phyloP scores from a whole-genome alignment of 2,797 vertebrate species.

The Sebastes diaconus region DNA sequence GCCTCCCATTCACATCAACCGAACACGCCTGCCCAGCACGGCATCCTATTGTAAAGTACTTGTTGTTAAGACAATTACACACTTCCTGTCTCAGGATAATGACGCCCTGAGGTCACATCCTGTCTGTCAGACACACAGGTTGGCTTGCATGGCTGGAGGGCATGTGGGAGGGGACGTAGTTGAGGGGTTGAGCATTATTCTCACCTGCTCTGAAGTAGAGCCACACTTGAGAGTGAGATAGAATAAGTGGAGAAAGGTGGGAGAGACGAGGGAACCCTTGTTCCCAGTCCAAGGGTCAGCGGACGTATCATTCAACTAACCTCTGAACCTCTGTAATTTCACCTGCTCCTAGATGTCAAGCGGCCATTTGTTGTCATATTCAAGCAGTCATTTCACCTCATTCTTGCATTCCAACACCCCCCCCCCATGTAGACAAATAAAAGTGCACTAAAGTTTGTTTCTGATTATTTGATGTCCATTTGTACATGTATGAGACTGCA shows the following conservation, averaged over 20 bases:
- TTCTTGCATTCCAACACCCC: constrained; percentile 29
- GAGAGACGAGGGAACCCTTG: constrained; percentile 13
- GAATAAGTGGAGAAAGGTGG: constrained; percentile 54
- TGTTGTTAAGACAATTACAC: constrained; percentile 68
- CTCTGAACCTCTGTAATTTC: constrained; percentile 62
- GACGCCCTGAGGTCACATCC: constrained; percentile 73
- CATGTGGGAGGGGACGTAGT: constrained; percentile 50
- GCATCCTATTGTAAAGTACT: constrained; percentile 62
- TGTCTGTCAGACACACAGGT: constrained; percentile 65
- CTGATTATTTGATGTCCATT: neutral
- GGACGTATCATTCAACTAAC: constrained; percentile 65
- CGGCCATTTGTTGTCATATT: constrained; percentile 44
- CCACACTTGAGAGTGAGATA: constrained; percentile 52
- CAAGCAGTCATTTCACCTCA: constrained; percentile 45
- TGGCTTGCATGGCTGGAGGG: constrained; percentile 51
- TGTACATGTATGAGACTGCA: neutral
- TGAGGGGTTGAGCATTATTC: constrained; percentile 40
- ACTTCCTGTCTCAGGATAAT: constrained; percentile 73
- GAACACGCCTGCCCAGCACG: neutral
- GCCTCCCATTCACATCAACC: neutral
- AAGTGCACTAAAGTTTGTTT: neutral
- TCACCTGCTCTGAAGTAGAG: constrained; percentile 60
- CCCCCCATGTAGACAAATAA: neutral
- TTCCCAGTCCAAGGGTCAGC: constrained; percentile 42
- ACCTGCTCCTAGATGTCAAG: constrained; percentile 52